Evolutionary conservation across 2,797 vertebrate species (phyloP), one percentile per base, ranked within the genome.

Genomic region (Sternarchorhynchus goeldii): DNA sequence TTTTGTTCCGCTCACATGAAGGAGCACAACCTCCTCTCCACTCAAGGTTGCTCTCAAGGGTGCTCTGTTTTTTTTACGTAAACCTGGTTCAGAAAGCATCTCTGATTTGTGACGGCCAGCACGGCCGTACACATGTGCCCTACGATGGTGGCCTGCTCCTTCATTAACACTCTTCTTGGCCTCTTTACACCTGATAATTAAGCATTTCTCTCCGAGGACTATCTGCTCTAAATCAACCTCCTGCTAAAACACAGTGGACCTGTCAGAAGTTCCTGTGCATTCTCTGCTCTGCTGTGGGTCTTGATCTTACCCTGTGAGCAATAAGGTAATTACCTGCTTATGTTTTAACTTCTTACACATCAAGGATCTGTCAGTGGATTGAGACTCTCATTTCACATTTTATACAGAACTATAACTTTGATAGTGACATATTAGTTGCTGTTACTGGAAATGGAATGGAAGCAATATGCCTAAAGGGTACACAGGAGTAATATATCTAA

Each of bases 51-150:
- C 20, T 25, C 5, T 63, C 57, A 79, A 60, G 68, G 57, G 50
- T 41, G 58, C 72, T 59, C 17, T 59, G 60, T 39, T 64, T 76
- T 78, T 50, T 50, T 10, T 45, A 36, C 6, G 34, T 45, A 45
- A 45, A 45, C 14, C 14, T 50, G 8, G 8, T 50, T 14, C 31
- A 76, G 18, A 12, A 62, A 39, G 50, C 10, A 8, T 16, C 55
- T 69, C 29, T 21, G 21, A 84, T 84, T 81, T 79, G 73, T 78
- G 62, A 69, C 71, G 34, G 77, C 66, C 56, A 53, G 41, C 59
- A 20, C 6, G 36, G 25, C 36, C 59, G 29, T 57, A 59, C 32
- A 39, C 70, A 57, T 73, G 31, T 10, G 10, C 69, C 63, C 79
- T 76, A 56, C 63, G 67, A 71, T n/a, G n/a, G n/a, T n/a, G n/a